Evolutionary conservation across 1,140 invertebrate species (phyloP).

Genomic region (Galendromus occidentalis): DNA sequence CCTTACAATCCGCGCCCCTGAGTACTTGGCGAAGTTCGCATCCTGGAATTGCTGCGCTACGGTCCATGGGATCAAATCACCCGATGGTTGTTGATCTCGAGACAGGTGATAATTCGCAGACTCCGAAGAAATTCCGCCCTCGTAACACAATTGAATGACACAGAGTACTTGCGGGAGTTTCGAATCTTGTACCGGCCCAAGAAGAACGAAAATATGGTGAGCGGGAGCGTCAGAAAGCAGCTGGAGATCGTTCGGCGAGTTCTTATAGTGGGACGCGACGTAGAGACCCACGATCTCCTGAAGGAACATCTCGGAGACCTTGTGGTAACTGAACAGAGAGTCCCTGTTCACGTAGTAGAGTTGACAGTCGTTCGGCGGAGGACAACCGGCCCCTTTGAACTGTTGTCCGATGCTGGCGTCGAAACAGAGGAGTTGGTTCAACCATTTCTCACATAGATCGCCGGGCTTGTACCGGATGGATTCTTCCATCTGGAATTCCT

Average conservation of each 20-base stretch:
- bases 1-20: constrained; percentile 74
- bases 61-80: constrained; percentile 96
- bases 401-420: constrained; percentile 46
- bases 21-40: constrained; percentile 68
- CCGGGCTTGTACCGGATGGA: constrained; percentile 28
- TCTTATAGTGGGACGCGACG: constrained; percentile 97
- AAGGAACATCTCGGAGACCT: constrained; percentile 69
- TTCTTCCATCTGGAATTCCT: constrained; percentile 20
- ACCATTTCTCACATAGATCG: constrained; percentile 77
- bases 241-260: constrained; percentile 95
- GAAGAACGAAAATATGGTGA: constrained; percentile 85
- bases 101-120: constrained; percentile 54
- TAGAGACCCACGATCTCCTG: constrained; percentile 77
- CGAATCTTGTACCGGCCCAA: constrained; percentile 53
- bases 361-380: constrained; percentile 66
- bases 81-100: constrained; percentile 66
- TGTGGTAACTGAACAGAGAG: constrained; percentile 89
- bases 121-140: constrained; percentile 73
- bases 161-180: constrained; percentile 10
- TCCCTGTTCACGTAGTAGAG: constrained; percentile 54
- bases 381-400: constrained; percentile 49
- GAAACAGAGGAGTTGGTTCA: constrained; percentile 74
- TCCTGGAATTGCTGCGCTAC: constrained; percentile 89
- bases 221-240: constrained; percentile 96
- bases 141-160: constrained; percentile 53